Evolutionary conservation across 1,140 invertebrate species (phyloP).

Genomic region (Homalodisca vitripennis): DNA sequence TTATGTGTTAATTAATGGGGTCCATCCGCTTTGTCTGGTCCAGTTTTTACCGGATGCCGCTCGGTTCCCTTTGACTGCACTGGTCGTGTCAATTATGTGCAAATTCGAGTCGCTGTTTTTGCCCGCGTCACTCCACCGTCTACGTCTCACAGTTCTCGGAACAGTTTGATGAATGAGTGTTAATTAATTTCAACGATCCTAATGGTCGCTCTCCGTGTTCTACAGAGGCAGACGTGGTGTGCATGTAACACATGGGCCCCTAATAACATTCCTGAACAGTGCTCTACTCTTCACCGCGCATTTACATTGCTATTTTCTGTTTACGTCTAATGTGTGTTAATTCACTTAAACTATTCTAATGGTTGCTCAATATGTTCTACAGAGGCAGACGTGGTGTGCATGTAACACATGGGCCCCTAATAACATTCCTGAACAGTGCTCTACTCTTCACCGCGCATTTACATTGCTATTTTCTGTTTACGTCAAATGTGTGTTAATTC

Average conservation of each 20-base stretch:
- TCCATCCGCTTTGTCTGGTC: neutral
- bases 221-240: neutral
- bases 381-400: neutral
- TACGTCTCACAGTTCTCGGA: neutral
- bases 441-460: no score
- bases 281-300: neutral
- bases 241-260: no score
- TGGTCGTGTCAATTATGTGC: constrained; percentile 10
- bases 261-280: no score
- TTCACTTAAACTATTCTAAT: neutral
- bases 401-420: no score
- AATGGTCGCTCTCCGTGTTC: neutral
- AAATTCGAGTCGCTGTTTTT: constrained; percentile 2
- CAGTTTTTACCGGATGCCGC: constrained; percentile 5
- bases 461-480: no score
- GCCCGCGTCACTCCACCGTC: neutral
- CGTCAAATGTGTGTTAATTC: no score
- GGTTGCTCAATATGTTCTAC: neutral
- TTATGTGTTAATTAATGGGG: constrained; percentile 10
- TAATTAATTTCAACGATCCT: constrained; percentile 4
- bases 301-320: neutral
- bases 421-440: no score
- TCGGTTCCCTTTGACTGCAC: neutral
- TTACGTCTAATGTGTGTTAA: constrained; percentile 2
- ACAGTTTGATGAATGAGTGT: neutral